Evolutionary conservation across 2,888 invertebrate species (phyloP).

Genomic region (Agrotis clavis): DNA sequence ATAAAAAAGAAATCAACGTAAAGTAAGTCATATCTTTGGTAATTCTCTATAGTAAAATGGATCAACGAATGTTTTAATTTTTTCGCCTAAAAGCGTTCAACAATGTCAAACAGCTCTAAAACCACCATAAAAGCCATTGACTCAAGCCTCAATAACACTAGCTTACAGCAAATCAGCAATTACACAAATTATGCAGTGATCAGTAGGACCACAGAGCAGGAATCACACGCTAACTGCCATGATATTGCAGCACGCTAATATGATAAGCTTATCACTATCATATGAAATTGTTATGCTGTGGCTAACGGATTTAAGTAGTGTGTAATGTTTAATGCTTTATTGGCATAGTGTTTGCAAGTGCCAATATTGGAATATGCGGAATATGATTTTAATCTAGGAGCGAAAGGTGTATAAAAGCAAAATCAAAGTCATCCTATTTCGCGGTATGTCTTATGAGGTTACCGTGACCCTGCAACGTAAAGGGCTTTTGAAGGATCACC

Average conservation of each 20-base stretch:
- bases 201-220: conserved; percentile 1
- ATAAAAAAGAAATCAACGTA: too few relatives aligned
- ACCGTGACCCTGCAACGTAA: too few relatives aligned
- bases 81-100: background rate
- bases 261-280: conserved; percentile 17
- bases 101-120: background rate
- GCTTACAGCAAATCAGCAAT: conserved; percentile 13
- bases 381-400: background rate
- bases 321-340: conserved; percentile 3
- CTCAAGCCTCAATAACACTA: background rate
- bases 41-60: too few relatives aligned
- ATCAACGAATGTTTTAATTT: background rate
- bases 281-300: background rate
- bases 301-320: background rate
- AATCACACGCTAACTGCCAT: conserved; percentile 28
- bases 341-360: background rate
- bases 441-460: too few relatives aligned
- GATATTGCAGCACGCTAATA: conserved; percentile 3
- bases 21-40: too few relatives aligned
- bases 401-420: too few relatives aligned
- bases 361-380: background rate
- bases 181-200: conserved; percentile 28
- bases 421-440: too few relatives aligned
- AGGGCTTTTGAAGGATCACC: too few relatives aligned
- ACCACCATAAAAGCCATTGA: background rate